Conservation (phyloP, 2,888 invertebrate species). For the Synergus laeviventris region DNA sequence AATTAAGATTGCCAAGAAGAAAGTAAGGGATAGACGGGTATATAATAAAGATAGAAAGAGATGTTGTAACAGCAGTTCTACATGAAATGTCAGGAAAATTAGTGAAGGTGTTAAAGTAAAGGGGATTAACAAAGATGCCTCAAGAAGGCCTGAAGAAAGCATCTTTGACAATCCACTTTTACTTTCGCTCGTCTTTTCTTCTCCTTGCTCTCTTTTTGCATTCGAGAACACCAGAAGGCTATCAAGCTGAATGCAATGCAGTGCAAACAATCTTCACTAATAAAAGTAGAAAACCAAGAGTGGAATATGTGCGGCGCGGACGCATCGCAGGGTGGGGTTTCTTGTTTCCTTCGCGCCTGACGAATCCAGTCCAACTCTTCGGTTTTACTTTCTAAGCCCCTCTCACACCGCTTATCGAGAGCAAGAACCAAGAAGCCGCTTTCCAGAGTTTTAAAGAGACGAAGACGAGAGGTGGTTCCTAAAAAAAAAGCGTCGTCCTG, state of each 20-base stretch:
- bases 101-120: not conserved
- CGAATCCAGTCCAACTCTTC: conserved; percentile 62
- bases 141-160: not conserved
- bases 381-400: conserved; percentile 74
- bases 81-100: not conserved
- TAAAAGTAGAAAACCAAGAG: conserved; percentile 5
- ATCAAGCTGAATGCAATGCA: not conserved
- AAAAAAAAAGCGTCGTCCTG: conserved; percentile 53
- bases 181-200: not conserved
- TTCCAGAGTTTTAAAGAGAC: conserved; percentile 52
- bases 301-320: conserved; percentile 54
- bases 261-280: conserved; percentile 23
- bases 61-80: not conserved
- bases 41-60: too few relatives aligned
- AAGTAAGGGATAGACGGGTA: too few relatives aligned
- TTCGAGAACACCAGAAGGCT: not conserved
- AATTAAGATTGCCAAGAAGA: too few relatives aligned
- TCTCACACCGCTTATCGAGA: conserved; percentile 40
- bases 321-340: conserved; percentile 70
- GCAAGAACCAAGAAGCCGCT: conserved; percentile 42
- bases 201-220: not conserved
- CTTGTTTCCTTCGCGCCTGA: conserved; percentile 60
- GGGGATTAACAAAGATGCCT: not conserved
- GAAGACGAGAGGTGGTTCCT: conserved; percentile 35
- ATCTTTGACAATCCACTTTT: not conserved